Conservation (phyloP, 2,113 vertebrate genomes). For the Terrapene triunguis region DNA sequence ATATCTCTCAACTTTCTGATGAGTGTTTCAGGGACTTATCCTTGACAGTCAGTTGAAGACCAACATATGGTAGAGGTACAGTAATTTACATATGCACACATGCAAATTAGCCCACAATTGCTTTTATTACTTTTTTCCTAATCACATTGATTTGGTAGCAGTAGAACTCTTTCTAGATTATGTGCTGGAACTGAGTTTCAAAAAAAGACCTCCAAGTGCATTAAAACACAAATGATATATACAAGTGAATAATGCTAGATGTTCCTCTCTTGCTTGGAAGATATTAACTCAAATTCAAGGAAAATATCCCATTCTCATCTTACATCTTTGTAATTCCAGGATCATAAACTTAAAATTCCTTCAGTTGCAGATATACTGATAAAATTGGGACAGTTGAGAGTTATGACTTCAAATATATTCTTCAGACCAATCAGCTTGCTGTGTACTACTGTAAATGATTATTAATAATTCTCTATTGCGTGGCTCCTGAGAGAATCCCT, state of each 20-base stretch:
- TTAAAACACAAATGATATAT: conserved; percentile 25
- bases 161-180: conserved; percentile 23
- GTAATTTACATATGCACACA: conserved; percentile 13
- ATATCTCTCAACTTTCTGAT: conserved; percentile 62
- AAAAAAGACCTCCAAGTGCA: not conserved
- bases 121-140: conserved; percentile 26
- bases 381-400: conserved; percentile 25
- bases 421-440: conserved; percentile 33
- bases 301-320: conserved; percentile 27
- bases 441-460: conserved; percentile 1
- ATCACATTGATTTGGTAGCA: conserved; percentile 8
- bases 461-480: not conserved
- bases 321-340: not conserved
- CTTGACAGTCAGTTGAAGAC: conserved; percentile 39
- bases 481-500: conserved; percentile 14
- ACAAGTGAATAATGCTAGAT: not conserved
- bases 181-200: not conserved
- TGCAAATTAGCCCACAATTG: conserved; percentile 10
- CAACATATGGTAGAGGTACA: conserved; percentile 46
- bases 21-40: conserved; percentile 4
- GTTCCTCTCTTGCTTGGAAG: not conserved
- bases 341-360: not conserved
- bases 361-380: not conserved
- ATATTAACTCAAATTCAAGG: not conserved
- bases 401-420: not conserved